Evolutionary conservation across 2,888 invertebrate genomes (phyloP), one percentile per base, ranked within the genome.

Genomic region (Tachina grossa): DNA sequence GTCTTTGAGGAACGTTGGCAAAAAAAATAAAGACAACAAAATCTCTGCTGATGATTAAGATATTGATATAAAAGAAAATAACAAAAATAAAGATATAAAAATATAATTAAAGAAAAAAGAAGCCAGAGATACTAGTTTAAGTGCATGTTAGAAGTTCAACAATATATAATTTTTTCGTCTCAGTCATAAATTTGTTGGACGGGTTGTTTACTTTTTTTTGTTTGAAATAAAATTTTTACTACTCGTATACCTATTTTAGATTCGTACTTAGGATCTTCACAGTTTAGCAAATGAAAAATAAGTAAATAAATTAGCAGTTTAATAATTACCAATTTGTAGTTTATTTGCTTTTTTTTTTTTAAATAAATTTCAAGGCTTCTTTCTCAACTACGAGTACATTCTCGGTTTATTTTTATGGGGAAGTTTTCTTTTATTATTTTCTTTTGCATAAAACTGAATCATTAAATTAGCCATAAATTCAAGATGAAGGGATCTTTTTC

Each of bases 361-460:
- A 4, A n/a, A 31, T 31, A 31, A 31, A 31, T 31, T 31, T 31
- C 4, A 2, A 31, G 31, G 31, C 31, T 31, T 31, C 31, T 31
- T 22, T 22, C 22, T 22, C 31, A 31, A 31, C 31, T 31, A 31
- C n/a, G n/a, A n/a, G n/a, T n/a, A n/a, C 31, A 31, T 61, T 11
- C 43, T 11, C 16, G 16, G 11, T 43, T 65, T 65, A 11, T 13
- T 68, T 53, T 41, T 10, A 39, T 43, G 2, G 9, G 19, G 2
- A 19, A 19, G 53, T 9, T n/a, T n/a, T n/a, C n/a, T n/a, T n/a
- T n/a, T n/a, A n/a, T n/a, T n/a, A n/a, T n/a, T n/a, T n/a, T n/a
- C n/a, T n/a, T n/a, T n/a, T 61, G 14, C 19, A 74, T 49, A 47
- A 72, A 66, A 80, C 80, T 53, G 14, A 75, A 81, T 81, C 13